Evolutionary conservation across 1,140 invertebrate species (phyloP).

Genomic region (Aricia agestis): DNA sequence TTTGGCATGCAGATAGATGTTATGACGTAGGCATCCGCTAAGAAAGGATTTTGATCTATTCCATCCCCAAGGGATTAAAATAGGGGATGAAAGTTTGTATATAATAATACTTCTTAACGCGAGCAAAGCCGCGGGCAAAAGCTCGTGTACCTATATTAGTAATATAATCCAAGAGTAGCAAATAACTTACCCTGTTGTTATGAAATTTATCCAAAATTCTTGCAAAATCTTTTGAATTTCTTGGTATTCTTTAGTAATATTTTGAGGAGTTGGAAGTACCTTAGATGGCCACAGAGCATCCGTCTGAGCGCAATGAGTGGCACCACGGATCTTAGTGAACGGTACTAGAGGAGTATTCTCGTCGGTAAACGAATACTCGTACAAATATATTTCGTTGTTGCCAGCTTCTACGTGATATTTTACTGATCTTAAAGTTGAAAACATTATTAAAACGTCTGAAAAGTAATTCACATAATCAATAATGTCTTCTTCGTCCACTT

Average conservation of each 20-base stretch:
- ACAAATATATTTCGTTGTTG: conserved; percentile 40
- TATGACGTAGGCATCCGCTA: no score
- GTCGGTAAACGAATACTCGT: conserved; percentile 40
- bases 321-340: conserved; percentile 32
- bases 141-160: no score
- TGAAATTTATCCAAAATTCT: conserved; percentile 30
- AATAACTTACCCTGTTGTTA: conserved; percentile 28
- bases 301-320: conserved; percentile 22
- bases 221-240: conserved; percentile 19
- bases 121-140: no score
- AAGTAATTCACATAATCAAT: conserved; percentile 38
- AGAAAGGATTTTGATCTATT: no score
- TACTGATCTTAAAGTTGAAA: conserved; percentile 32
- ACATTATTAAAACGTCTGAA: conserved; percentile 38
- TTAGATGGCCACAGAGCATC: not conserved
- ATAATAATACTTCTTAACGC: no score
- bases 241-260: conserved; percentile 15
- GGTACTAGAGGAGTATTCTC: conserved; percentile 26
- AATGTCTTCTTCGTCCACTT: conserved; percentile 28
- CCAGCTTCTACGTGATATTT: conserved; percentile 36
- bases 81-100: no score
- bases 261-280: no score
- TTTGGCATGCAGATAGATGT: no score
- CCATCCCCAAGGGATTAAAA: no score
- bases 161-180: not conserved